A percentile compares a stretch with the other conserved stretches of the same genome.
Evolutionary conservation across 2,113 vertebrate genomes (phyloP).

Genomic region (Siniperca knerii): DNA sequence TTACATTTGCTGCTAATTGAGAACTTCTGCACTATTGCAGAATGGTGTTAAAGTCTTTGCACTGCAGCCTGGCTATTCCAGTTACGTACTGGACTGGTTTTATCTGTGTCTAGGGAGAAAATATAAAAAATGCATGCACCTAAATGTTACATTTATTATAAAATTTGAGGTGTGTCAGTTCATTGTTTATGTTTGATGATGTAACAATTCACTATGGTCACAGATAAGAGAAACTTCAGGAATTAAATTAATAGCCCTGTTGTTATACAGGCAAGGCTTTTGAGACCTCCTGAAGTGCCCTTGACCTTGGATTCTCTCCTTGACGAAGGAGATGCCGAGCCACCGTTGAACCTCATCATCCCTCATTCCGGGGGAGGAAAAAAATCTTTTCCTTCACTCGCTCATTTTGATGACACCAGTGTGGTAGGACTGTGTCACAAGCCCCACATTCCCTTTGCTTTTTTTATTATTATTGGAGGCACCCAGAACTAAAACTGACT

Average conservation of each 20-base stretch:
- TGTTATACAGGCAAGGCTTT: background rate
- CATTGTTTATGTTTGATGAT: too few species aligned
- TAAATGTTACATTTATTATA: too few species aligned
- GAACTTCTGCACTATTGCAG: too few species aligned
- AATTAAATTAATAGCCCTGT: background rate
- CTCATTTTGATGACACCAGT: background rate
- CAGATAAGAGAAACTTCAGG: too few species aligned
- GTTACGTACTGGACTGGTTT: too few species aligned
- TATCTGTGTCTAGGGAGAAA: too few species aligned
- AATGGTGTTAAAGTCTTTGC: too few species aligned
- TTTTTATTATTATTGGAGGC: background rate
- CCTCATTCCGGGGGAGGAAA: background rate
- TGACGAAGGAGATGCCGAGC: background rate
- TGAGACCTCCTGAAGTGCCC: background rate
- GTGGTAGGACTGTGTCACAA: background rate
- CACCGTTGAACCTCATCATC: background rate
- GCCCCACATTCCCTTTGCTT: background rate
- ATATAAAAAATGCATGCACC: too few species aligned
- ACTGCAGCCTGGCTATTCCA: too few species aligned
- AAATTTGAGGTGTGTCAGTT: too few species aligned
- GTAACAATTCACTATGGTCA: too few species aligned
- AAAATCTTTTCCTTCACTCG: background rate
- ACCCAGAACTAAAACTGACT: background rate
- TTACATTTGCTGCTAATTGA: too few species aligned
- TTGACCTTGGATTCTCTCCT: background rate